Percentiles rank a stretch among this genome's conserved stretches.
Conservation (phyloP, 2,888 invertebrate genomes). For the Nemapogon koenigi region DNA sequence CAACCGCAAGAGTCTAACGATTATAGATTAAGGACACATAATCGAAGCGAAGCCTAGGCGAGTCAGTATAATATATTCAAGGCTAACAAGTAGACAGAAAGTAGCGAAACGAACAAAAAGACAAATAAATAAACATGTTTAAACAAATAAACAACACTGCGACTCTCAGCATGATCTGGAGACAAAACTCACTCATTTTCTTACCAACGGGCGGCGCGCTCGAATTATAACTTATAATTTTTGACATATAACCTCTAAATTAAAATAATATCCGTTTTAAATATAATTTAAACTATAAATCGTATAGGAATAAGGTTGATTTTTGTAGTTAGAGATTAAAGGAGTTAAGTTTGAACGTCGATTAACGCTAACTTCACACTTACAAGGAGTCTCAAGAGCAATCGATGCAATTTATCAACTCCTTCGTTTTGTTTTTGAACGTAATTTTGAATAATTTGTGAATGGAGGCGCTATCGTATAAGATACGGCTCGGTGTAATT, state of each 20-base stretch:
- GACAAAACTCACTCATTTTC: constrained; percentile 34
- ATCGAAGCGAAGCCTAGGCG: too few species aligned
- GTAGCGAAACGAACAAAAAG: neutral
- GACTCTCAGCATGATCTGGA: constrained; percentile 49
- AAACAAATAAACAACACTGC: constrained; percentile 17
- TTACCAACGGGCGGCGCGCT: constrained; percentile 33
- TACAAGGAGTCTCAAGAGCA: constrained; percentile 11
- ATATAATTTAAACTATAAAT: constrained; percentile 1
- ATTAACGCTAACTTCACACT: constrained; percentile 9
- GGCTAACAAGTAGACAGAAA: constrained; percentile 2
- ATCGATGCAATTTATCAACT: constrained; percentile 30
- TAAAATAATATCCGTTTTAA: too few species aligned
- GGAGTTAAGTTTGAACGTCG: neutral
- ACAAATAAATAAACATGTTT: constrained; percentile 4
- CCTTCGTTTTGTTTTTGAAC: constrained; percentile 33
- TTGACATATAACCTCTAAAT: constrained; percentile 31
- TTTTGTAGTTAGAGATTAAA: neutral
- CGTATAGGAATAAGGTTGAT: neutral
- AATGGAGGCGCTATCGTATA: constrained; percentile 37
- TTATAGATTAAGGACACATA: too few species aligned
- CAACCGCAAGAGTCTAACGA: too few species aligned
- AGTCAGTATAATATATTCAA: too few species aligned
- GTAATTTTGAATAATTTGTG: constrained; percentile 51
- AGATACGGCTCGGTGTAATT: constrained; percentile 28
- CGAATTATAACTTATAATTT: constrained; percentile 30